Percentiles rank a stretch among this genome's conserved stretches.
Conservation (phyloP, 92 coral and sea anemone species). For the Paramuricea clavata region DNA sequence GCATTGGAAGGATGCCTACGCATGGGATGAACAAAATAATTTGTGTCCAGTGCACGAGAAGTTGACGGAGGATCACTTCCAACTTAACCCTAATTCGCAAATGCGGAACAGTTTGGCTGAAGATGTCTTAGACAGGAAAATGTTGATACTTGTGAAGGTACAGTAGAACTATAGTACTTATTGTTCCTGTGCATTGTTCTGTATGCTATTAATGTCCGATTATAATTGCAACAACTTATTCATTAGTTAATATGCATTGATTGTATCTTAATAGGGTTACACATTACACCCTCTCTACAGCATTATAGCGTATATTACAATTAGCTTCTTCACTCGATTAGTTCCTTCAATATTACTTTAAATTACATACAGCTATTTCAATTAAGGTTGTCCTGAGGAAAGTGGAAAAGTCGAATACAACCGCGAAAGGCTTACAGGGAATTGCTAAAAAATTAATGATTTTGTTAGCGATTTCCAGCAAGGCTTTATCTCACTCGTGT, state of each 20-base stretch:
- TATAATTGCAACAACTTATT: background rate
- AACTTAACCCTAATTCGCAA: slow-evolving; percentile 43
- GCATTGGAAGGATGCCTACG: slow-evolving; percentile 48
- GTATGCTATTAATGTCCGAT: background rate
- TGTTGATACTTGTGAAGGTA: slow-evolving; percentile 53
- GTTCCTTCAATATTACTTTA: too few species aligned
- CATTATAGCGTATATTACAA: background rate
- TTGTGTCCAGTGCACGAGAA: slow-evolving; percentile 59
- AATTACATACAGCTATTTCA: too few species aligned
- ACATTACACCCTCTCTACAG: too few species aligned
- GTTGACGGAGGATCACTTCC: slow-evolving; percentile 65
- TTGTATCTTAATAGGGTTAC: too few species aligned
- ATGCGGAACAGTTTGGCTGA: slow-evolving; percentile 72
- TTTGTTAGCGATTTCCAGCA: too few species aligned
- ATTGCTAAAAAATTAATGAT: too few species aligned
- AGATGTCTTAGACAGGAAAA: slow-evolving; percentile 63
- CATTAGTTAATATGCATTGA: background rate
- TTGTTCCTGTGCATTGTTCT: too few species aligned
- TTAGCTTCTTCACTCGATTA: too few species aligned
- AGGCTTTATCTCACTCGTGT: background rate
- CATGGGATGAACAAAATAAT: slow-evolving; percentile 44
- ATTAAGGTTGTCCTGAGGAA: too few species aligned
- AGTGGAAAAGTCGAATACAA: too few species aligned
- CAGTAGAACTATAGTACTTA: background rate
- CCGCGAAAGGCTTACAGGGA: too few species aligned